Evolutionary conservation across 2,888 invertebrate species (phyloP).

Genomic region (Empis stercorea): DNA sequence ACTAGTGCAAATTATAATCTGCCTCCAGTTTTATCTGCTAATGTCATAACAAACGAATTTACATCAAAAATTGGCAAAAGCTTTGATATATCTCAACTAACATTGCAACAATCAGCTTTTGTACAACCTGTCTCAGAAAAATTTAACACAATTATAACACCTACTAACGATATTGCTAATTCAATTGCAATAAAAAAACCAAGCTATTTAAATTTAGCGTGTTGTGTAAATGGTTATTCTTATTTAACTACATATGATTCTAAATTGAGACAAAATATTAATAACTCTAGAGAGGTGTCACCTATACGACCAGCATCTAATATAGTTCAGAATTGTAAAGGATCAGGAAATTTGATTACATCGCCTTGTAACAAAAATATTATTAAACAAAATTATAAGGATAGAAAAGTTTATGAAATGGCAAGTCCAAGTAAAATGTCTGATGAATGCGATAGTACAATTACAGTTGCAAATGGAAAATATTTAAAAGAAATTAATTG

Average conservation of each 20-base stretch:
- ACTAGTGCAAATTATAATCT: conserved; percentile 51
- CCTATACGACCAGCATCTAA: conserved; percentile 47
- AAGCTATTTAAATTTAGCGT: conserved; percentile 77
- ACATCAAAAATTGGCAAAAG: conserved; percentile 47
- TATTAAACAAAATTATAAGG: conserved; percentile 3
- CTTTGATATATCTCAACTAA: conserved; percentile 26
- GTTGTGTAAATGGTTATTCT: conserved; percentile 83
- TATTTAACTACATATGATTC: conserved; percentile 78
- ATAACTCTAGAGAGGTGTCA: conserved; percentile 57
- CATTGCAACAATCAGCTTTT: conserved; percentile 17
- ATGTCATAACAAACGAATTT: conserved; percentile 44
- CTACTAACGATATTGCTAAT: conserved; percentile 14
- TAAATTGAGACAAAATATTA: conserved; percentile 58
- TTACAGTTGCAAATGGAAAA: neutral
- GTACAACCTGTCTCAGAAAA: conserved; percentile 23
- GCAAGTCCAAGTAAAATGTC: conserved; percentile 1
- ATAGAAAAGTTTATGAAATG: conserved; percentile 17
- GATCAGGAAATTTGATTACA: conserved; percentile 42
- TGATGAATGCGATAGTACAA: too few relatives aligned
- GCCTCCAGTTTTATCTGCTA: conserved; percentile 47
- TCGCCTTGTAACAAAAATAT: conserved; percentile 32
- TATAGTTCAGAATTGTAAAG: conserved; percentile 36
- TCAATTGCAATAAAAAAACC: conserved; percentile 49
- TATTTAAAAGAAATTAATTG: conserved; percentile 3
- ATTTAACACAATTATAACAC: conserved; percentile 29